A percentile compares a stretch with the other conserved stretches of the same genome.
phyloP scores from a whole-genome alignment of 2,888 invertebrate genomes.

The Cheilosia grossa region DNA sequence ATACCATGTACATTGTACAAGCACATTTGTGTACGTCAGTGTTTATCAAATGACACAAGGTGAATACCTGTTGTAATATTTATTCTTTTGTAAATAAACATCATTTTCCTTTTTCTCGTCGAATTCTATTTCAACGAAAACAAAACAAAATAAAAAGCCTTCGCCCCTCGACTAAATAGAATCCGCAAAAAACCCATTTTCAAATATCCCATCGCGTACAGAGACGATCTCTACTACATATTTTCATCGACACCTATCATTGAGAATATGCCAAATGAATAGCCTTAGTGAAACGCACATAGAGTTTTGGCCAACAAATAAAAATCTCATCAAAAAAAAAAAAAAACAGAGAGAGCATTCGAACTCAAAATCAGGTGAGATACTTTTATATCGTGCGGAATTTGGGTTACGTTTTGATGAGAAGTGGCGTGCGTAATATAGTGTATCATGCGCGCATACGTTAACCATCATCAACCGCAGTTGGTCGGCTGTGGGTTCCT shows the following conservation, averaged over 20 bases:
- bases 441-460: constrained; percentile 18
- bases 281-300: constrained; percentile 49
- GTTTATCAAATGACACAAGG: constrained; percentile 71
- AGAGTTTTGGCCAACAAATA: constrained; percentile 48
- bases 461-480: constrained; percentile 38
- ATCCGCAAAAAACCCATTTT: constrained; percentile 13
- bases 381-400: constrained; percentile 52
- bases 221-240: constrained; percentile 7
- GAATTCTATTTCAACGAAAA: constrained; percentile 3
- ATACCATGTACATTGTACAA: neutral
- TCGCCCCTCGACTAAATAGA: constrained; percentile 9
- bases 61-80: constrained; percentile 69
- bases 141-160: constrained; percentile 8
- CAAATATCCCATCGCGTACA: constrained; percentile 8
- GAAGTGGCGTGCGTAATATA: constrained; percentile 27
- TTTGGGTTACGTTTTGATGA: constrained; percentile 45
- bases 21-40: constrained; percentile 5
- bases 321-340: constrained; percentile 5
- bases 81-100: constrained; percentile 66
- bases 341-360: neutral
- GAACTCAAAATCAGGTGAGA: constrained; percentile 62
- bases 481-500: constrained; percentile 23
- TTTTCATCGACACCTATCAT: constrained; percentile 56
- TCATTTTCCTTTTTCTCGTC: neutral
- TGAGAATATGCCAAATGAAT: constrained; percentile 69